phyloP scores from a whole-genome alignment of 1,140 invertebrate genomes.

The silkworm (Bombyx mori) region ASM3026992v2 NC_085110.1:14274501-14275000 shows the following conservation, averaged over 20 bases:
- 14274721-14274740: neutral
- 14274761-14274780: neutral
- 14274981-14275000: conserved; percentile 13
- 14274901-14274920: conserved; percentile 29
- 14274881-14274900: no score
- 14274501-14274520: conserved; percentile 82
- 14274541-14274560: conserved; percentile 83
- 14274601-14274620: conserved; percentile 95
- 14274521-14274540: conserved; percentile 86
- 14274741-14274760: no score
- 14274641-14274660: conserved; percentile 87
- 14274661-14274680: conserved; percentile 73
- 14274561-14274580: conserved; percentile 84
- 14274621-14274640: conserved; percentile 86
- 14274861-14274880: neutral
- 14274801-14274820: no score
- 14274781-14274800: neutral
- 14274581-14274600: conserved; percentile 96
- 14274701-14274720: conserved; percentile 32
- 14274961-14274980: conserved; percentile 16
- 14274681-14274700: no score
- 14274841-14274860: neutral
- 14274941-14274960: conserved; percentile 62
- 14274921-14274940: conserved; percentile 18
- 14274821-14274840: neutral